These are phyloP conservation scores for Acanthosepion lycidas DNA, from an alignment of 2,888 invertebrate genomes.

Conservation along the genomic window DNA sequence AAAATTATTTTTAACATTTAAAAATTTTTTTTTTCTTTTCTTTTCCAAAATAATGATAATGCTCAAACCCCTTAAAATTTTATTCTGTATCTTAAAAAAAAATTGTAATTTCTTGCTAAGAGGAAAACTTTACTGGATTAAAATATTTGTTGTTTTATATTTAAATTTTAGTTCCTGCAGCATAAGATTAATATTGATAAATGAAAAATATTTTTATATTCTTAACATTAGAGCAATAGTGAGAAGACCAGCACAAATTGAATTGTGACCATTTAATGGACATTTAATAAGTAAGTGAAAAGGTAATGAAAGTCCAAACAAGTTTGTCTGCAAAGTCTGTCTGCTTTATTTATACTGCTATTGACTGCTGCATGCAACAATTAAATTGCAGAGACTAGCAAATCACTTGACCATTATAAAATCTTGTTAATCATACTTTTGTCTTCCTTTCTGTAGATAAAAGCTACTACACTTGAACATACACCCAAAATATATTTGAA, in stretches of 20 bases:
- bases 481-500: too few relatives aligned
- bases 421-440: neutral
- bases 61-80: too few relatives aligned
- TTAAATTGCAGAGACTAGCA: neutral
- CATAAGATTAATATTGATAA: neutral
- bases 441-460: neutral
- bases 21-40: too few relatives aligned
- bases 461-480: neutral
- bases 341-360: constrained; percentile 12
- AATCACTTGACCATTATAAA: neutral
- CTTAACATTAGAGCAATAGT: neutral
- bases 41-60: too few relatives aligned
- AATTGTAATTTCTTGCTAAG: too few relatives aligned
- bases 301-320: neutral
- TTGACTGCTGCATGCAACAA: neutral
- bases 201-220: neutral
- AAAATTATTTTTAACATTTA: too few relatives aligned
- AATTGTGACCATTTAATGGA: neutral
- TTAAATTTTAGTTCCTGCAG: too few relatives aligned
- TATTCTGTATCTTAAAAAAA: too few relatives aligned
- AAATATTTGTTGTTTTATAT: too few relatives aligned
- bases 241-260: neutral
- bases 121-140: too few relatives aligned
- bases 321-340: neutral
- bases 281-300: neutral